Base-by-base conservation (phyloP, 2,113 vertebrate genomes). In the Acanthisitta chloris region DNA sequence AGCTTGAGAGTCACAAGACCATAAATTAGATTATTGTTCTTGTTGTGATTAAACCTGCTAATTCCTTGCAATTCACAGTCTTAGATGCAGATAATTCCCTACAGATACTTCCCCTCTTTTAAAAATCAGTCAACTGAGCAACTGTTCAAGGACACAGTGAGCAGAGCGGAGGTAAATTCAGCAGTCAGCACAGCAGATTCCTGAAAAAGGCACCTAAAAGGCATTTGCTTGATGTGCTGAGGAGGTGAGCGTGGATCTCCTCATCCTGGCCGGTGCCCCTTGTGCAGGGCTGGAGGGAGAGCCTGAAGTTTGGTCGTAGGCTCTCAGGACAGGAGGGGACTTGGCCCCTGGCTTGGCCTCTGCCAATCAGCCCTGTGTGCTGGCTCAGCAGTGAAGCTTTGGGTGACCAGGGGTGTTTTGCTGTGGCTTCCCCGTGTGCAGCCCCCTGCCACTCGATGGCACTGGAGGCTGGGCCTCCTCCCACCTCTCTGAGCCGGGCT, bases 21-120 rank as follows among this genome's bases (percentile, higher is more conserved):
- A 9, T 61, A 65, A 90, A 92, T 93, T 69, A 23, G 69, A 6
- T 87, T 85, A 84, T 71, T 89, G 61, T 88, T 94, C 83, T 72
- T 65, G 61, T 74, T 79, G 76, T 80, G 79, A 88, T 95, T 94
- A 96, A 93, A 91, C 92, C 85, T 88, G 88, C 91, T 88, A 80
- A 57, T 95, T 96, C 69, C 78, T 93, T 69, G 49, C 85, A 72
- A 28, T 93, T 91, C 85, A 66, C 58, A 59, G 57, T 64, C 79
- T 86, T 29, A 33, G 74, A 79, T 86, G 66, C 66, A 79, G 61
- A 88, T 45, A 69, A 48, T 86, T 94, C 72, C 46, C n/a, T n/a
- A n/a, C n/a, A n/a, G n/a, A n/a, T n/a, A n/a, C n/a, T n/a, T n/a
- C n/a, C n/a, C n/a, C 51, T 36, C 12, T 96, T 73, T 72, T 51